Percentiles rank a stretch among this genome's conserved stretches.
Evolutionary conservation across 2,797 vertebrate genomes (phyloP).

Genomic region (Falco berigora): DNA sequence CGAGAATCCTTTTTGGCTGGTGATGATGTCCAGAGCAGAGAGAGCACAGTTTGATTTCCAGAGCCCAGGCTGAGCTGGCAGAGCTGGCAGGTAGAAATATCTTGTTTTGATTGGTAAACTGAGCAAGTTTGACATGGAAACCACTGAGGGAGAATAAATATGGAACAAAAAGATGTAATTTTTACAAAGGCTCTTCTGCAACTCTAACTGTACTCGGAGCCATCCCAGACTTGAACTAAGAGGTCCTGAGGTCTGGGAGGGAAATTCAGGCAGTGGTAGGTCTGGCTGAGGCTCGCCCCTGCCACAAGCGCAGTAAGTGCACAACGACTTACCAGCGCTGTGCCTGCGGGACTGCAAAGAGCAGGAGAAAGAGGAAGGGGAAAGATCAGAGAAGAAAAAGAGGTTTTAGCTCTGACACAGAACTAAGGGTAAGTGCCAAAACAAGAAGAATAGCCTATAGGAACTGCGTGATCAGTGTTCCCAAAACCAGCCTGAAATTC

Average conservation of each 20-base stretch:
- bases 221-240: slow-evolving; percentile 7
- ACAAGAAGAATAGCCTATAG: neutral
- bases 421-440: neutral
- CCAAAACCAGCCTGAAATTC: neutral
- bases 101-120: slow-evolving; percentile 67
- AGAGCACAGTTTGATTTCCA: slow-evolving; percentile 61
- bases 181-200: slow-evolving; percentile 30
- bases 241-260: slow-evolving; percentile 25
- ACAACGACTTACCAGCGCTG: neutral
- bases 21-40: slow-evolving; percentile 57
- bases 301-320: neutral
- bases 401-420: neutral
- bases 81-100: slow-evolving; percentile 62
- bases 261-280: neutral
- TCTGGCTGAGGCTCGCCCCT: neutral
- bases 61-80: slow-evolving; percentile 58
- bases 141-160: slow-evolving; percentile 62
- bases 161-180: slow-evolving; percentile 58
- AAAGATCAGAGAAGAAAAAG: neutral
- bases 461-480: neutral
- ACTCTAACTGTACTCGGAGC: neutral
- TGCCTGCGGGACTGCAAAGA: neutral
- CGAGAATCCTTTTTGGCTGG: slow-evolving; percentile 31
- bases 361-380: neutral
- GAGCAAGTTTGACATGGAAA: slow-evolving; percentile 62